phyloP scores from a whole-genome alignment of 2,888 invertebrate species.

The Hirtodrosophila histrioides region DNA sequence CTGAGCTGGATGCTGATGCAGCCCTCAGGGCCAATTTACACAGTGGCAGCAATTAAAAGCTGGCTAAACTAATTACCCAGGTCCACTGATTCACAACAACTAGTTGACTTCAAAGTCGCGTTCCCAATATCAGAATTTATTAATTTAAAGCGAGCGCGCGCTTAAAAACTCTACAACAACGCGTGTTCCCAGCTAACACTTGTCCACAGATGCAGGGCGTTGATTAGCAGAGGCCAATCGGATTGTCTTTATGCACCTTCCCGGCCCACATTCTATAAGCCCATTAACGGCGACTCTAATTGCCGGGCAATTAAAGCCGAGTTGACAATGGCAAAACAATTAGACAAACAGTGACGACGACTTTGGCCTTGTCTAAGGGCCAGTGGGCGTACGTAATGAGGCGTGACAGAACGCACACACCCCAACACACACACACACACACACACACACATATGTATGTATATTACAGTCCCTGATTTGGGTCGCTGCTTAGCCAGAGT shows the following conservation, averaged over 20 bases:
- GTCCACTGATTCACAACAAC: constrained; percentile 26
- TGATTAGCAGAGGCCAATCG: constrained; percentile 48
- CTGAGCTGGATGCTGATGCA: constrained; percentile 2
- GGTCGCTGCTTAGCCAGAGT: constrained; percentile 44
- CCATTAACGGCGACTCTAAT: constrained; percentile 45
- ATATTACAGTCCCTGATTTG: constrained; percentile 47
- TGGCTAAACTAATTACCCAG: constrained; percentile 68
- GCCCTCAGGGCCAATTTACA: constrained; percentile 33
- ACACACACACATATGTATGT: constrained; percentile 7
- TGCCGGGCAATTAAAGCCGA: constrained; percentile 70
- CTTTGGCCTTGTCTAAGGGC: constrained; percentile 3
- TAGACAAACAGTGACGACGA: constrained; percentile 46
- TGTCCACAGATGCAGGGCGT: constrained; percentile 4
- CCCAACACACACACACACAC: background rate
- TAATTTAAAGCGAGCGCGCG: background rate
- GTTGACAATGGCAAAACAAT: constrained; percentile 76
- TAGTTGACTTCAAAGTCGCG: constrained; percentile 3
- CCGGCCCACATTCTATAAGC: constrained; percentile 25
- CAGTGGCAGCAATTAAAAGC: constrained; percentile 58
- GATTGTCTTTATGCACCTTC: constrained; percentile 33
- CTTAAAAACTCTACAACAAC: constrained; percentile 26
- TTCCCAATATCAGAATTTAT: background rate
- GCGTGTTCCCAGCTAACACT: background rate
- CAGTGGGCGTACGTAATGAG: constrained; percentile 47
- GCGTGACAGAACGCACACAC: constrained; percentile 41